These are phyloP conservation scores for Corydoras maculifer DNA, from an alignment of 2,113 vertebrate species.

Conservation along the genomic window DNA sequence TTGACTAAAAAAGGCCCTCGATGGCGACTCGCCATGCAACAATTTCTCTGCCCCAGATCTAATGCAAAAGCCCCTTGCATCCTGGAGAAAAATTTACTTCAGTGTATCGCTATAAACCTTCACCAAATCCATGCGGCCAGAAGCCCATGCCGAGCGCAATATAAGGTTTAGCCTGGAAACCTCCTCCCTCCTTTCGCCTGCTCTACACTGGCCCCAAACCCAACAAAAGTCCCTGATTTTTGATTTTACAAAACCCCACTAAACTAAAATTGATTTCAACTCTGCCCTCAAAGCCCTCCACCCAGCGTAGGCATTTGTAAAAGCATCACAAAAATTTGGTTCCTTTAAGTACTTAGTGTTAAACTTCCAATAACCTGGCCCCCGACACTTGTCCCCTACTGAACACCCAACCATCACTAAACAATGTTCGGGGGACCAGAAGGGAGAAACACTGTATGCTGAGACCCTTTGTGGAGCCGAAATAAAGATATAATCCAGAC, in stretches of 20 bases:
- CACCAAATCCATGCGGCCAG: too few species aligned
- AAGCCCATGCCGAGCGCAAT: too few species aligned
- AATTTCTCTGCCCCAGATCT: neutral
- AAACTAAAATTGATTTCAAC: neutral
- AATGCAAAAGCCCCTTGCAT: neutral
- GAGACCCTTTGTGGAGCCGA: neutral
- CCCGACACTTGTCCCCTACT: neutral
- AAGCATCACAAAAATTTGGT: neutral
- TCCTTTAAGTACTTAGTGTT: neutral
- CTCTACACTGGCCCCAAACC: too few species aligned
- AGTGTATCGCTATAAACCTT: too few species aligned
- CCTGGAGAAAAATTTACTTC: neutral
- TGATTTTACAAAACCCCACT: neutral
- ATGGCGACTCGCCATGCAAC: neutral
- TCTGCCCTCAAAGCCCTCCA: neutral
- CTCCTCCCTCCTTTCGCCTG: too few species aligned
- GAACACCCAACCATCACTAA: too few species aligned
- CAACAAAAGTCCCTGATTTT: neutral
- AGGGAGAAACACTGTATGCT: neutral
- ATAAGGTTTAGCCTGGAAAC: too few species aligned
- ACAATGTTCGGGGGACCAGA: neutral
- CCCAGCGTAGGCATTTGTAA: neutral
- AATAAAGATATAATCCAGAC: neutral
- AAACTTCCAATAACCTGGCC: neutral
- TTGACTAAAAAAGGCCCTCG: neutral